Evolutionary conservation across 2,797 vertebrate species (phyloP), one percentile per base, ranked within the genome.

Genomic region (Leptodactylus fallax): DNA sequence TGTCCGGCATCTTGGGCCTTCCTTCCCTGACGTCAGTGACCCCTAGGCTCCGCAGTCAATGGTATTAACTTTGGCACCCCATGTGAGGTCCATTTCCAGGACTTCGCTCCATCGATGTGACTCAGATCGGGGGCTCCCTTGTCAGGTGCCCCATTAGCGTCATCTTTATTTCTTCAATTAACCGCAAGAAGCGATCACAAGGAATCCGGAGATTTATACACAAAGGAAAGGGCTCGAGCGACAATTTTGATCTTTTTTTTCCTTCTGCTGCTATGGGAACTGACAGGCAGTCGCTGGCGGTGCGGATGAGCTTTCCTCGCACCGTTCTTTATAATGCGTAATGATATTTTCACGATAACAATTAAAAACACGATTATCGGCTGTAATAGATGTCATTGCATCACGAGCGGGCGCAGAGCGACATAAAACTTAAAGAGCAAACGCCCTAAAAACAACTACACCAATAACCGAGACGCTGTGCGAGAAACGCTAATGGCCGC

Each of bases 341-440:
- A 74, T 74, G 71, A 49, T 74, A 74, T 74, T 74, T 74, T 74
- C 45, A 47, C 71, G 19, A 74, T 74, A 74, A 74, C 71, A 74
- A 74, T 74, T 74, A 74, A 74, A 47, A 79, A 79, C n/a, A 79
- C 45, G 55, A 74, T 80, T 36, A 61, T 58, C 55, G 12, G 71
- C 45, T 21, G 45, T 49, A 74, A 74, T 49, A 25, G 45, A 74
- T 36, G 25, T 69, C 65, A 69, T 27, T 6, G 71, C 71, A 47
- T 11, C 16, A 21, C 7, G 6, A 49, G 71, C 45, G 71, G 17
- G 71, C 45, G 9, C 36, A 21, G 36, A 49, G 12, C 25, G 0
- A 27, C 25, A 27, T 27, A 16, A 69, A 69, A 69, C 65, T 14
- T 27, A 69, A 69, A 69, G 65, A 69, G 36, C 71, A 74, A 74